Percentiles rank a stretch among this genome's conserved stretches.
These are phyloP conservation scores for Enteromius afrohamiltoni DNA, from an alignment of 2,797 vertebrate species.

Conservation along the genomic window DNA sequence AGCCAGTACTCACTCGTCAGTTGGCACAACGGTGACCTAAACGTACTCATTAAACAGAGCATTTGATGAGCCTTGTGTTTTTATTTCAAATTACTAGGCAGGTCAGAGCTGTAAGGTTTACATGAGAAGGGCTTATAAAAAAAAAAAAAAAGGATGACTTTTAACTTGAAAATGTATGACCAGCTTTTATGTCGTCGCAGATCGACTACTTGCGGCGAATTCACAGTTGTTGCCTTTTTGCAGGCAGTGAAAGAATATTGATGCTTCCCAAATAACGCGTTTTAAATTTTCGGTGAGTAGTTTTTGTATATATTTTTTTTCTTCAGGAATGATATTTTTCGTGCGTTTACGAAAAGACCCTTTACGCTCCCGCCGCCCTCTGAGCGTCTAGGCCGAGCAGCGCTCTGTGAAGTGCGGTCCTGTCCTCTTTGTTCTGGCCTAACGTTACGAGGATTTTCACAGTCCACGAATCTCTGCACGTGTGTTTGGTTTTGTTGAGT, in stretches of 20 bases:
- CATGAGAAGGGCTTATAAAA: background rate
- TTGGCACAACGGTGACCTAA: too few relatives aligned
- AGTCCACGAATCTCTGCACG: background rate
- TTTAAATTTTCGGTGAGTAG: constrained; percentile 84
- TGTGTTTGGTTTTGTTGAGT: background rate
- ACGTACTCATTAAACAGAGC: background rate
- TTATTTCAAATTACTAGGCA: background rate
- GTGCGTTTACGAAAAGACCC: background rate
- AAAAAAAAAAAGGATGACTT: background rate
- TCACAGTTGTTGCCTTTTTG: constrained; percentile 28
- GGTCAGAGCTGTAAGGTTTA: background rate
- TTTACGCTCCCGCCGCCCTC: background rate
- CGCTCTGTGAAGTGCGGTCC: background rate
- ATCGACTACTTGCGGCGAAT: background rate
- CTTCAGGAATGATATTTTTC: background rate
- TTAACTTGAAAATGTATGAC: background rate
- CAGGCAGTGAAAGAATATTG: constrained; percentile 13
- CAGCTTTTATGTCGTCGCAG: background rate
- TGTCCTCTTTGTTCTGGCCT: constrained; percentile 36
- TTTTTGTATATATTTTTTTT: background rate
- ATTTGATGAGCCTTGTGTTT: rapidly evolving
- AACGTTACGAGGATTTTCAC: background rate
- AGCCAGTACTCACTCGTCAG: background rate
- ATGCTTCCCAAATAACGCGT: constrained; percentile 67
- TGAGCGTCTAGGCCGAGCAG: background rate